phyloP scores from a whole-genome alignment of 53 echinoderm and acorn worm species.

The Astropecten irregularis region DNA sequence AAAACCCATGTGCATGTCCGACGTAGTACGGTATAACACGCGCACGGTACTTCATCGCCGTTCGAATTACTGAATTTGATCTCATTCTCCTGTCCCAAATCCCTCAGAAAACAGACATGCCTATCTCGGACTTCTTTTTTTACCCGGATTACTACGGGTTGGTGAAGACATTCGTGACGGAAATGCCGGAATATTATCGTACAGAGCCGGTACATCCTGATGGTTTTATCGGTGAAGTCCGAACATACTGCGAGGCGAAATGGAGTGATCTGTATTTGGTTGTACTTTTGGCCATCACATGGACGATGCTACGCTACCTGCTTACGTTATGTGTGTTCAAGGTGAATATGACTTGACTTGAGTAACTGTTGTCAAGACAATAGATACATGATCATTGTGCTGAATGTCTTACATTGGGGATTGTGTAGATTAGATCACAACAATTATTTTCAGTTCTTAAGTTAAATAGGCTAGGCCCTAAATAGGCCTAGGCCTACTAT shows the following conservation, averaged over 20 bases:
- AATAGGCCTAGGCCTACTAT: too few relatives aligned
- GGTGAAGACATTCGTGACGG: constrained; percentile 17
- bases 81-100: not conserved
- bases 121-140: constrained; percentile 29
- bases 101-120: not conserved
- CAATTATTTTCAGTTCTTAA: too few relatives aligned
- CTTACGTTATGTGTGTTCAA: constrained; percentile 77
- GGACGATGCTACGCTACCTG: constrained; percentile 78
- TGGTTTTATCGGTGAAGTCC: constrained; percentile 76
- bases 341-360: constrained; percentile 68
- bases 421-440: too few relatives aligned
- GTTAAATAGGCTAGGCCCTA: too few relatives aligned
- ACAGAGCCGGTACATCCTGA: constrained; percentile 62
- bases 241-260: constrained; percentile 65
- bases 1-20: not conserved
- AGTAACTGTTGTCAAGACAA: too few relatives aligned
- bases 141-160: constrained; percentile 63
- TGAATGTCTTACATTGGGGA: too few relatives aligned
- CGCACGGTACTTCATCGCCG: not conserved
- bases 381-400: not conserved
- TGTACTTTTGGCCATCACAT: constrained; percentile 68
- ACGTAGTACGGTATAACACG: not conserved
- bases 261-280: constrained; percentile 67
- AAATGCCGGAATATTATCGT: constrained; percentile 63
- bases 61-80: not conserved